Evolutionary conservation across 2,888 invertebrate species (phyloP), one percentile per base, ranked within the genome.

Genomic region (Sabellastarte sp.): DNA sequence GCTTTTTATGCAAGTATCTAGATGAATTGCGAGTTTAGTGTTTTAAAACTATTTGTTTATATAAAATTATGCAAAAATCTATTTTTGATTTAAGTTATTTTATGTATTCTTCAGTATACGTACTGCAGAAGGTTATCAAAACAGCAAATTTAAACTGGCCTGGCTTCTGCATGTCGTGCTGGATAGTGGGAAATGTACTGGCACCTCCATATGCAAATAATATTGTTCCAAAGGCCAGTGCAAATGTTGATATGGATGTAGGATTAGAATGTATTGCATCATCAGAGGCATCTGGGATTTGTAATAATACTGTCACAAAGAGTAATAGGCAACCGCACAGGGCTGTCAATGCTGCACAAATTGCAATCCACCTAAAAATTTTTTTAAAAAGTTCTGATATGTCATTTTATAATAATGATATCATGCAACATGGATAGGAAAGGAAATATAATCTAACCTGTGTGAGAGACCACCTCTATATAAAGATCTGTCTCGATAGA

Each of bases 151-250:
- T 28, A 24, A 57, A 57, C 29, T 57, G 15, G 10, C 10, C 24
- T 10, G 31, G 29, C 31, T 31, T 10, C 29, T 31, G 4, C 57
- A 57, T 57, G 31, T 57, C 57, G 10, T 57, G 57, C 24, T 57
- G 57, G 24, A 57, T 57, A 10, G 57, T 57, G 5, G 57, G 57
- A 30, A 57, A 57, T 5, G 57, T 57, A 5, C 15, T 20, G 10
- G 29, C 30, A 5, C 57, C 57, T 5, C 57, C 57, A 31, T 28
- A 57, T 5, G 57, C 57, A 31, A 57, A 57, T 28, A 31, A 3
- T 10, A 57, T 15, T 30, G 57, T 30, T 28, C 57, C 57, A 31
- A 57, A 57, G 5, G 57, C 26, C 24, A 53, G 28, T 20, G 24
- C 4, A 20, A 41, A 41, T 10, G 10, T 41, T 10, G 41, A 15